These are phyloP conservation scores for Cephalopachus bancanus DNA, from an alignment of 2,797 vertebrate genomes.

Conservation along the genomic window DNA sequence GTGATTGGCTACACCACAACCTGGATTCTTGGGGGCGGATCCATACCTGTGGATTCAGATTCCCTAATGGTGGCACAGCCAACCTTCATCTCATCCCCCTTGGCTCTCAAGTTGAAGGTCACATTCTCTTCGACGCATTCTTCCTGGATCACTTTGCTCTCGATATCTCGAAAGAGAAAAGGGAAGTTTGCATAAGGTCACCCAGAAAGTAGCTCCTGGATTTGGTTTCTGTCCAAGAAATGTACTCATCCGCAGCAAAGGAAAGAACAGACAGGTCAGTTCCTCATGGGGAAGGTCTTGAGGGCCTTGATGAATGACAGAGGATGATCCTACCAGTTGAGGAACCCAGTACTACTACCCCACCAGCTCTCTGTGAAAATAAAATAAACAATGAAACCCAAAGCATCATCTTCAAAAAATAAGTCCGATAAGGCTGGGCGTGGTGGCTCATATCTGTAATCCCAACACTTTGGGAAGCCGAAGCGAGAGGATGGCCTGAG, in stretches of 20 bases:
- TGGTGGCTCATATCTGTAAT: no score
- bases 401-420: background rate
- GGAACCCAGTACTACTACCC: accelerated
- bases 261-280: background rate
- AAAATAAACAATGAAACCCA: background rate
- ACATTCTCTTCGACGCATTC: background rate
- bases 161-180: slow-evolving; percentile 66
- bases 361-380: background rate
- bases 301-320: background rate
- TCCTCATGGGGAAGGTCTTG: background rate
- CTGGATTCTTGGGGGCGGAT: background rate
- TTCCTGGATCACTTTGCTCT: slow-evolving; percentile 71
- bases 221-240: background rate
- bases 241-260: background rate
- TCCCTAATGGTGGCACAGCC: slow-evolving; percentile 48
- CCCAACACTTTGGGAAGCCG: no score
- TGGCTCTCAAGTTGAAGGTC: slow-evolving; percentile 60
- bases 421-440: background rate
- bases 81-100: slow-evolving; percentile 61
- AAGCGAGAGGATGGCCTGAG: no score
- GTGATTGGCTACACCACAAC: no score
- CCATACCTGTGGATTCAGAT: slow-evolving; percentile 67
- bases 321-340: accelerated
- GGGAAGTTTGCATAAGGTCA: background rate
- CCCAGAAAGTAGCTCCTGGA: background rate